Evolutionary conservation across 2,888 invertebrate genomes (phyloP).

Genomic region (Lacanobia oleracea): DNA sequence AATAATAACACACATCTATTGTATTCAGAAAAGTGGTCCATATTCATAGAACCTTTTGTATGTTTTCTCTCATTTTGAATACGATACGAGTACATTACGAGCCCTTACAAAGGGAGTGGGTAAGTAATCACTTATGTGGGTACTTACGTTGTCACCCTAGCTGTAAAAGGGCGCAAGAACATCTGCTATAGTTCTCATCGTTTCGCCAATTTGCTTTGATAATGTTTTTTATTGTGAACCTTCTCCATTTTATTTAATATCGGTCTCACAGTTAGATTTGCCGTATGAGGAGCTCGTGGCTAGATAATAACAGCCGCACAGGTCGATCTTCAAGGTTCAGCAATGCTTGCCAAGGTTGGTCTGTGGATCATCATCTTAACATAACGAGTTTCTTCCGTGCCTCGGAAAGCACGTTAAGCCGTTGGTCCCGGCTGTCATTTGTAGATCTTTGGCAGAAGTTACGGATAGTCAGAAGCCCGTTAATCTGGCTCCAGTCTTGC

Average conservation of each 20-base stretch:
- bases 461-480: too few relatives aligned
- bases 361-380: too few relatives aligned
- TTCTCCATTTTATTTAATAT: background rate
- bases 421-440: too few relatives aligned
- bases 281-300: too few relatives aligned
- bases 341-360: too few relatives aligned
- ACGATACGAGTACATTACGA: conserved; percentile 35
- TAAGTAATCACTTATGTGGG: conserved; percentile 42
- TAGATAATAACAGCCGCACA: too few relatives aligned
- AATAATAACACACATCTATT: conserved; percentile 23
- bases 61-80: conserved; percentile 48
- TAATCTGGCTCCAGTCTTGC: too few relatives aligned
- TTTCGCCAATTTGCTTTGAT: conserved; percentile 21
- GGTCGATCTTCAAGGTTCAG: too few relatives aligned
- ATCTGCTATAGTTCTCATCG: conserved; percentile 45
- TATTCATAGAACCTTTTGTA: conserved; percentile 36
- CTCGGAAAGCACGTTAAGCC: too few relatives aligned
- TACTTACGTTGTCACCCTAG: conserved; percentile 23
- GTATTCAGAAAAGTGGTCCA: conserved; percentile 16
- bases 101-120: conserved; percentile 17
- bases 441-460: too few relatives aligned
- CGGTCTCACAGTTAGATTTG: too few relatives aligned
- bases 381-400: too few relatives aligned
- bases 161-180: conserved; percentile 11
- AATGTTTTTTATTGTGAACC: conserved; percentile 8